These are phyloP conservation scores for Rhadinocentrus ornatus DNA, from an alignment of 2,797 vertebrate species.

Conservation along the genomic window DNA sequence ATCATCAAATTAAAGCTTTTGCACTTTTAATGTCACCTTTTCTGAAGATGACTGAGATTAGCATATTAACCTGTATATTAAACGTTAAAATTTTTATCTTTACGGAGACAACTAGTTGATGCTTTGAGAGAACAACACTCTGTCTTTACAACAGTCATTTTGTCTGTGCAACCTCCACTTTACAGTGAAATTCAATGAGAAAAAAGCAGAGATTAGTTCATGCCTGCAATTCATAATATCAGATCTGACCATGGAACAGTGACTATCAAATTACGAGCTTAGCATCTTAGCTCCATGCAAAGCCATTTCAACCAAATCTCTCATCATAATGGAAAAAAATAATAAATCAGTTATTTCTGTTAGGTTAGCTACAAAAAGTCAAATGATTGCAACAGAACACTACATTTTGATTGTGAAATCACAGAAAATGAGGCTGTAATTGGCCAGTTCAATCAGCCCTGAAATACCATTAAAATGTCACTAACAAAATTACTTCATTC, in stretches of 20 bases:
- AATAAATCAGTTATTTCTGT: constrained; percentile 11
- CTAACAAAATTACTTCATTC: constrained; percentile 4
- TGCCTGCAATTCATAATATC: constrained; percentile 88
- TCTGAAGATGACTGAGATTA: background rate
- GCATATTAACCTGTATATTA: background rate
- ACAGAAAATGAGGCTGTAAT: background rate
- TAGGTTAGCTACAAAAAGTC: background rate
- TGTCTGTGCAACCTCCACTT: constrained; percentile 64
- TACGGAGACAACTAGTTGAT: constrained; percentile 28
- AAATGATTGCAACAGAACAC: background rate
- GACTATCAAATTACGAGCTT: constrained; percentile 63
- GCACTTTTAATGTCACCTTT: too few relatives aligned
- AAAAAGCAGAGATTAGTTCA: constrained; percentile 90
- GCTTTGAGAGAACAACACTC: constrained; percentile 8
- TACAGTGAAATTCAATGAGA: constrained; percentile 59
- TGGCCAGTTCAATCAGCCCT: background rate
- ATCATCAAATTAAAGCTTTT: too few relatives aligned
- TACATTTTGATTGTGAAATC: background rate
- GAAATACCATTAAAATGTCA: background rate
- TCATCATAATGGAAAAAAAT: background rate
- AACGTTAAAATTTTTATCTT: background rate
- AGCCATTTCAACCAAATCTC: constrained; percentile 56
- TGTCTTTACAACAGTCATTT: background rate
- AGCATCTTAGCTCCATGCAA: constrained; percentile 65
- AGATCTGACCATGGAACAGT: constrained; percentile 80